A percentile compares a stretch with the other conserved stretches of the same genome.
These are phyloP conservation scores for Mamestra brassicae DNA, from an alignment of 2,888 invertebrate species.

Conservation along the genomic window DNA sequence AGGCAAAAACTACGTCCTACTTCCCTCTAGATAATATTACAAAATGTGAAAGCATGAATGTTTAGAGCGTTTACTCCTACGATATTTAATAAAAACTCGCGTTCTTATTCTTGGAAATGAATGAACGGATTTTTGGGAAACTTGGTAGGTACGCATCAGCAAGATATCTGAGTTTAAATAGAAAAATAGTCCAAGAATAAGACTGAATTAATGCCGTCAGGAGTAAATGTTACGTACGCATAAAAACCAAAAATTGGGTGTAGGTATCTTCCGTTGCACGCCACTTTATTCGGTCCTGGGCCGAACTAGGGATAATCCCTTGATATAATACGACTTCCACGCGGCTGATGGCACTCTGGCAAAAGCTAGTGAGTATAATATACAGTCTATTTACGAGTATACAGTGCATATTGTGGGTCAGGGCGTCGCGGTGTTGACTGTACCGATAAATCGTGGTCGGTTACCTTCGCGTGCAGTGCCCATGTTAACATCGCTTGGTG, in stretches of 20 bases:
- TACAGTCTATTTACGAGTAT: constrained; percentile 5
- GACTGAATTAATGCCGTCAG: too few species aligned
- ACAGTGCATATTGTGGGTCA: constrained; percentile 60
- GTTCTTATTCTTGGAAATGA: too few species aligned
- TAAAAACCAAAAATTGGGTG: neutral
- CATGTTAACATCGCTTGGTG: constrained; percentile 78
- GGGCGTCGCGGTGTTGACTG: constrained; percentile 50
- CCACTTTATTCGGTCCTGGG: neutral
- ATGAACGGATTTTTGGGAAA: too few species aligned
- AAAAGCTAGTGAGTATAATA: neutral
- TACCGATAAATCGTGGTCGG: constrained; percentile 68
- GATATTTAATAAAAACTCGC: too few species aligned
- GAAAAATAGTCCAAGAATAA: too few species aligned
- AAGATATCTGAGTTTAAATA: too few species aligned
- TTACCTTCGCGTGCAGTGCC: constrained; percentile 73
- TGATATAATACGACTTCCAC: neutral
- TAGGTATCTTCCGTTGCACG: neutral
- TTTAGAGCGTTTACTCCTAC: neutral
- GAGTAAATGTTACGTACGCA: too few species aligned
- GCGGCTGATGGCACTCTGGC: neutral
- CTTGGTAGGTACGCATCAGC: too few species aligned
- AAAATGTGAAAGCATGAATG: neutral
- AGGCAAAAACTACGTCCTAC: constrained; percentile 32
- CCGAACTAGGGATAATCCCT: neutral
- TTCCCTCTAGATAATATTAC: neutral